Conservation (phyloP, 2,113 vertebrate species). For the Lamprologus tigripictilis region DNA sequence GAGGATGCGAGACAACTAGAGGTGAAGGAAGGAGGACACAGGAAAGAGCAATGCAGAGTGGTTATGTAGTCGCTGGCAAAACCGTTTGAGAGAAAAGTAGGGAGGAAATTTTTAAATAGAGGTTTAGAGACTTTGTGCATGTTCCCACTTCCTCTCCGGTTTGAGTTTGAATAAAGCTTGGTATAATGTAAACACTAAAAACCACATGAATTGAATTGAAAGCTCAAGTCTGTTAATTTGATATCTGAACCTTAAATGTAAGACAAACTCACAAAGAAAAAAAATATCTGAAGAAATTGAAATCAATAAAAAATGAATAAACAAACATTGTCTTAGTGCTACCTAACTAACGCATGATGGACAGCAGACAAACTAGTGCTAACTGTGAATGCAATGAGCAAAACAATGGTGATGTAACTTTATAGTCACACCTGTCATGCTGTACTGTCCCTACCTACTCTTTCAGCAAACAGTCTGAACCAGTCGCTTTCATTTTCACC, state of each 20-base stretch:
- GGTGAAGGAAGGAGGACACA: neutral
- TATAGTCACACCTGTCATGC: neutral
- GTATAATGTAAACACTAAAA: neutral
- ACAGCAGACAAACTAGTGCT: neutral
- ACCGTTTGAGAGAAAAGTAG: neutral
- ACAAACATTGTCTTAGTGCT: neutral
- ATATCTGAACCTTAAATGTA: neutral
- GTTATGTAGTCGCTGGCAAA: neutral
- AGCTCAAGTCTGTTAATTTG: neutral
- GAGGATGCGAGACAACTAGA: neutral
- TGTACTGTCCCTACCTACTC: neutral
- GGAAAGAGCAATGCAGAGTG: neutral
- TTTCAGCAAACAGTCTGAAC: neutral
- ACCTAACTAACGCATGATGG: neutral
- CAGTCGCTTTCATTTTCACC: neutral
- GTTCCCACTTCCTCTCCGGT: constrained; percentile 1
- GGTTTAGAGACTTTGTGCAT: neutral
- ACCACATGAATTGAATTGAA: neutral
- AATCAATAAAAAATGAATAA: neutral
- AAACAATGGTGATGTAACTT: neutral
- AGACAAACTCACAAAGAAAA: neutral
- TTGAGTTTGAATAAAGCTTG: neutral
- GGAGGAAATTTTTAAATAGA: neutral
- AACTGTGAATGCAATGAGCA: neutral
- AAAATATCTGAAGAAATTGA: neutral